Percentiles rank a stretch among this genome's conserved stretches.
phyloP scores from a whole-genome alignment of 2,888 invertebrate genomes.

The Arge pagana region DNA sequence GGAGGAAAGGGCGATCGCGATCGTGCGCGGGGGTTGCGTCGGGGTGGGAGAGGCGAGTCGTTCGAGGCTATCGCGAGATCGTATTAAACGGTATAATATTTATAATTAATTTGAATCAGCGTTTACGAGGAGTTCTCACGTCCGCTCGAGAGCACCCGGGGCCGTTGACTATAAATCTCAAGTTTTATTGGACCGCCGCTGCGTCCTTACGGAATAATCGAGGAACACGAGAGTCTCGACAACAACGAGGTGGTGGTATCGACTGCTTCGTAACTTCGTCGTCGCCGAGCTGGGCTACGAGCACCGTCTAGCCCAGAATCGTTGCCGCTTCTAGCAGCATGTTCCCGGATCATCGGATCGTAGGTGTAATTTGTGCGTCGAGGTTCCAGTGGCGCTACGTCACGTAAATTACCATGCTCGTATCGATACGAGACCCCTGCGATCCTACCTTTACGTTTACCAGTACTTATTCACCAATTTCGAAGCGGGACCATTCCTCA shows the following conservation, averaged over 20 bases:
- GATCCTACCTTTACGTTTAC: background rate
- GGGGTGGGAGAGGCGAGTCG: too few species aligned
- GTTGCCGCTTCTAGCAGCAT: slow-evolving; percentile 13
- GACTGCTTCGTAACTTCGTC: background rate
- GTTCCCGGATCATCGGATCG: slow-evolving; percentile 22
- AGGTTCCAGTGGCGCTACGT: slow-evolving; percentile 19
- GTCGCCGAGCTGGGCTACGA: too few species aligned
- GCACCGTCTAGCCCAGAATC: too few species aligned
- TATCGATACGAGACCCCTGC: slow-evolving; percentile 6
- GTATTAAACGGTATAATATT: slow-evolving; percentile 13
- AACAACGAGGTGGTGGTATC: background rate
- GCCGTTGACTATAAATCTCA: slow-evolving; percentile 19
- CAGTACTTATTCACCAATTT: too few species aligned
- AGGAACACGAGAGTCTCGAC: slow-evolving; percentile 13
- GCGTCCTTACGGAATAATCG: slow-evolving; percentile 19
- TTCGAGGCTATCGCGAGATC: too few species aligned
- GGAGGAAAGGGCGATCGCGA: too few species aligned
- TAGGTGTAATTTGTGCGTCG: slow-evolving; percentile 23
- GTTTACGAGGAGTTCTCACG: slow-evolving; percentile 20
- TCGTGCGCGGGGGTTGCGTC: too few species aligned
- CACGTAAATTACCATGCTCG: slow-evolving; percentile 10
- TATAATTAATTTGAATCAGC: slow-evolving; percentile 19
- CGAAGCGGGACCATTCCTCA: too few species aligned
- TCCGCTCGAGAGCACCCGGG: slow-evolving; percentile 7
- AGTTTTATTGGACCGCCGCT: slow-evolving; percentile 16